A percentile compares a stretch with the other conserved stretches of the same genome.
Conservation (phyloP, 2,888 invertebrate species). For the Eupithecia dodoneata region DNA sequence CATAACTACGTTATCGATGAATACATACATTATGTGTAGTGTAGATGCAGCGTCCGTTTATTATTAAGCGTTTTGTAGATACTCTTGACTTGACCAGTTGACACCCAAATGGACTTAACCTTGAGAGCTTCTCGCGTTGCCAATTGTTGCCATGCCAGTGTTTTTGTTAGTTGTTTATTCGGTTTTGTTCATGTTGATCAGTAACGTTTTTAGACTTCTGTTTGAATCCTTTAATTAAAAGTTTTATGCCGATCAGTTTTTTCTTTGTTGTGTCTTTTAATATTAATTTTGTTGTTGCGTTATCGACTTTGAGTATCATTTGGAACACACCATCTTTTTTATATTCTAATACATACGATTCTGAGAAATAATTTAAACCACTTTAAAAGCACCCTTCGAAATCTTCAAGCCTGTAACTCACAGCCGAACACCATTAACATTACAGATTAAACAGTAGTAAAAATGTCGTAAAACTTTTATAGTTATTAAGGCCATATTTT, state of each 20-base stretch:
- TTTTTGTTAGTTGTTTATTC: slow-evolving; percentile 41
- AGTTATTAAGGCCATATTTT: slow-evolving; percentile 72
- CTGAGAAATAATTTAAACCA: slow-evolving; percentile 44
- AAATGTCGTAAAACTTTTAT: slow-evolving; percentile 77
- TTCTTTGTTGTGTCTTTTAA: slow-evolving; percentile 14
- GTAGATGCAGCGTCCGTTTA: background rate
- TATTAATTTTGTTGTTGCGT: slow-evolving; percentile 31
- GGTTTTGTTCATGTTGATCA: slow-evolving; percentile 42
- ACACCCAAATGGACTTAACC: slow-evolving; percentile 50
- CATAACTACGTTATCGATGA: background rate
- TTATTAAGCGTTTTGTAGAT: slow-evolving; percentile 7
- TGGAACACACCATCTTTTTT: slow-evolving; percentile 36
- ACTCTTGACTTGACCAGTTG: slow-evolving; percentile 35
- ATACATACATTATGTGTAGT: background rate
- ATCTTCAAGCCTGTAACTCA: slow-evolving; percentile 60
- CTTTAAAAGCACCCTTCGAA: slow-evolving; percentile 49
- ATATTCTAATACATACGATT: slow-evolving; percentile 37
- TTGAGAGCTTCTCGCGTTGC: slow-evolving; percentile 52
- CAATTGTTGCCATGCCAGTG: slow-evolving; percentile 53
- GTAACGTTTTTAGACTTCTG: slow-evolving; percentile 38
- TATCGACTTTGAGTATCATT: slow-evolving; percentile 32
- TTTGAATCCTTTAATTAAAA: slow-evolving; percentile 10
- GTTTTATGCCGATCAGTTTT: slow-evolving; percentile 16
- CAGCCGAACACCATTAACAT: slow-evolving; percentile 62
- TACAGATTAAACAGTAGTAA: slow-evolving; percentile 81